phyloP scores from a whole-genome alignment of 2,888 invertebrate genomes.

The Anoplius nigerrimus region DNA sequence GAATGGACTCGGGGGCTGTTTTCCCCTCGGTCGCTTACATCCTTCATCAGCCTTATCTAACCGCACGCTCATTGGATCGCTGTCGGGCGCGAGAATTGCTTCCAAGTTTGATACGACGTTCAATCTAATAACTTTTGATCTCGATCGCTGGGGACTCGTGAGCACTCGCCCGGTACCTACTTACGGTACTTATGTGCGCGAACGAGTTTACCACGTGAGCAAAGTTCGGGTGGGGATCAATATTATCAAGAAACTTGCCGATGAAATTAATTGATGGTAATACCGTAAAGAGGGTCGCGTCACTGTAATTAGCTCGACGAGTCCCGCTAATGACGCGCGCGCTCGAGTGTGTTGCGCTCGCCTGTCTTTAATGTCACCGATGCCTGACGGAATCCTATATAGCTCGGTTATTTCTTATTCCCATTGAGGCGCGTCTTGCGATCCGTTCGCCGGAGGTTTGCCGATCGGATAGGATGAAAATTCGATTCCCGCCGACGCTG shows the following conservation, averaged over 20 bases:
- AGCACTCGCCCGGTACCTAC: slow-evolving; percentile 21
- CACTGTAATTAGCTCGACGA: slow-evolving; percentile 50
- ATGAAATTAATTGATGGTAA: slow-evolving; percentile 56
- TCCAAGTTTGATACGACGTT: slow-evolving; percentile 16
- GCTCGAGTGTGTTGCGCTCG: no score
- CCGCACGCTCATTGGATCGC: no score
- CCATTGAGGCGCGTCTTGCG: neutral
- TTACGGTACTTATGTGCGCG: slow-evolving; percentile 39
- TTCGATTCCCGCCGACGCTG: no score
- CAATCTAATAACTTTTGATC: slow-evolving; percentile 21
- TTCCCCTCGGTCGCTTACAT: no score
- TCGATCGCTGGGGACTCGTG: neutral
- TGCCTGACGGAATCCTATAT: no score
- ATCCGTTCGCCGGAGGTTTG: neutral
- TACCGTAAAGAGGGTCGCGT: slow-evolving; percentile 45
- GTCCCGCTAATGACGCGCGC: slow-evolving; percentile 31
- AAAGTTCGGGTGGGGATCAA: slow-evolving; percentile 49
- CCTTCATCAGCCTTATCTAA: no score
- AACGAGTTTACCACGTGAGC: slow-evolving; percentile 40
- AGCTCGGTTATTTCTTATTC: slow-evolving; percentile 30
- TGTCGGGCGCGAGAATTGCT: slow-evolving; percentile 3
- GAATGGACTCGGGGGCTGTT: no score
- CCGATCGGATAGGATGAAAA: no score
- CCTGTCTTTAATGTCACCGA: no score
- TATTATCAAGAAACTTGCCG: slow-evolving; percentile 51